Evolutionary conservation across 2,888 invertebrate species (phyloP).

Genomic region (Lasius fuliginosus): DNA sequence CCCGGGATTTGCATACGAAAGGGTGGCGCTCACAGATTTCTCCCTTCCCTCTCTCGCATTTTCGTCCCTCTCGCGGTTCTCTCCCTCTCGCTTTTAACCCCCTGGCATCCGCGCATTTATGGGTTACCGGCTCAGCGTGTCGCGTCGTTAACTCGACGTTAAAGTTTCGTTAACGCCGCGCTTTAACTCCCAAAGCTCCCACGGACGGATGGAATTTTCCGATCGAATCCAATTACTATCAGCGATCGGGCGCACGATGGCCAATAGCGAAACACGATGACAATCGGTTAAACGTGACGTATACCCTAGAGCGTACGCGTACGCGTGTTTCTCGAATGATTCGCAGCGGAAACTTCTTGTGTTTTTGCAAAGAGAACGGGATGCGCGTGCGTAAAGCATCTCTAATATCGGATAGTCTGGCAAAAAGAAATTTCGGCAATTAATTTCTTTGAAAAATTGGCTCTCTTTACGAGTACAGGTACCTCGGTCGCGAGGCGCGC

Average conservation of each 20-base stretch:
- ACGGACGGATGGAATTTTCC: slow-evolving; percentile 36
- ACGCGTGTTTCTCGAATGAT: neutral
- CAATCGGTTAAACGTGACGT: neutral
- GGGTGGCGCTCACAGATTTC: slow-evolving; percentile 82
- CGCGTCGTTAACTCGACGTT: slow-evolving; percentile 81
- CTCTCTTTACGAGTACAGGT: slow-evolving; percentile 45
- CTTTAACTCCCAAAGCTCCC: slow-evolving; percentile 55
- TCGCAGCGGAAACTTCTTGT: neutral
- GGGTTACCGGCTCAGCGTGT: slow-evolving; percentile 84
- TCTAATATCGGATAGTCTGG: slow-evolving; percentile 45
- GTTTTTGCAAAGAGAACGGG: neutral
- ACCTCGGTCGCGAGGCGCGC: slow-evolving; percentile 14
- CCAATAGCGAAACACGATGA: neutral
- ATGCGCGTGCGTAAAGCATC: neutral
- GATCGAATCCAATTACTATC: slow-evolving; percentile 43
- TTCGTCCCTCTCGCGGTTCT: slow-evolving; percentile 60
- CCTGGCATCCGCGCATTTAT: slow-evolving; percentile 79
- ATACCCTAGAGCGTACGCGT: neutral
- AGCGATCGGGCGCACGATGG: slow-evolving; percentile 17
- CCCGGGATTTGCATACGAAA: slow-evolving; percentile 85
- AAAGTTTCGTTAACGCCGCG: slow-evolving; percentile 78
- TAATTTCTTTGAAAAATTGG: slow-evolving; percentile 63
- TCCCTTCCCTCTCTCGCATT: slow-evolving; percentile 57
- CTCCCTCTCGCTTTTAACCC: slow-evolving; percentile 51
- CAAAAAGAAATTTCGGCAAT: slow-evolving; percentile 59